Evolutionary conservation across 2,888 invertebrate species (phyloP).

Genomic region (Brachyptera risi): DNA sequence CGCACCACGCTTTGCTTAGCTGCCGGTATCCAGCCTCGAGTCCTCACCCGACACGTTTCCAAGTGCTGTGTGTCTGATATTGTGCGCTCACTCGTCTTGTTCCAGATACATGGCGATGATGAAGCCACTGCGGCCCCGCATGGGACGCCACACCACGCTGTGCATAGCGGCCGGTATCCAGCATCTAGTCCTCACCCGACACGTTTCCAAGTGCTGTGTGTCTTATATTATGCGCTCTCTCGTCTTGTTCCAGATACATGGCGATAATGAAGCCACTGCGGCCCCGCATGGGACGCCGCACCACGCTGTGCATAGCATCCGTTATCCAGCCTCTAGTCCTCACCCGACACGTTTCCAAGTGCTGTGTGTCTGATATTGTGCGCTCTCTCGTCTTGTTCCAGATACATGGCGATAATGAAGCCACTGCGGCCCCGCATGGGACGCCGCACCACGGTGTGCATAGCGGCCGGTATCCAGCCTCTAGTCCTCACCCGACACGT

Average conservation of each 20-base stretch:
- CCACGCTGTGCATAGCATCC: not conserved
- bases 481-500: not conserved
- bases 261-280: not conserved
- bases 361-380: not conserved
- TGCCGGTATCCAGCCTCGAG: not conserved
- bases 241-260: not conserved
- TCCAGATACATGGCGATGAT: not conserved
- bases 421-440: not conserved
- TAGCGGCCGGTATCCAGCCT: not conserved
- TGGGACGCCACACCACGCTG: not conserved
- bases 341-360: not conserved
- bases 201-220: not conserved
- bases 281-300: not conserved
- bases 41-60: not conserved
- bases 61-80: not conserved
- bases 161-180: not conserved
- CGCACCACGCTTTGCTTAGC: not conserved
- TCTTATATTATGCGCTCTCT: not conserved
- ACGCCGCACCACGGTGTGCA: not conserved
- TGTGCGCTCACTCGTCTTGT: too few species aligned
- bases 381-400: not conserved
- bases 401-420: not conserved
- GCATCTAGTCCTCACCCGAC: not conserved
- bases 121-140: not conserved
- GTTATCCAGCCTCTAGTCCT: not conserved